These are phyloP conservation scores for Mus minutoides DNA, from an alignment of 2,797 vertebrate genomes.

Conservation along the genomic window DNA sequence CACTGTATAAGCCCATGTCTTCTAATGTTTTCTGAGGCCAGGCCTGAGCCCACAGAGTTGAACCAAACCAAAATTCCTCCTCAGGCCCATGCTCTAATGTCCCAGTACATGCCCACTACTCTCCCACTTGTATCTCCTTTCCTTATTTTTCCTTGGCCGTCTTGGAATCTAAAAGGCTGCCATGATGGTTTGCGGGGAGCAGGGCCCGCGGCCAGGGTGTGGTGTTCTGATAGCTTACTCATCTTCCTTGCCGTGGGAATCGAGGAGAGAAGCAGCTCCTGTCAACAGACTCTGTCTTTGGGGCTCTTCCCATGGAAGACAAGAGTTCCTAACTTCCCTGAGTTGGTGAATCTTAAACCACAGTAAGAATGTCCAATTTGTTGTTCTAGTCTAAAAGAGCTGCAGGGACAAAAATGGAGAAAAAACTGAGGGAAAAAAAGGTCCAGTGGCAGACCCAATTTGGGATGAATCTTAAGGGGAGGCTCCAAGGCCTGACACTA, in stretches of 20 bases:
- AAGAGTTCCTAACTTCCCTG: not conserved
- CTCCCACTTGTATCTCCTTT: not conserved
- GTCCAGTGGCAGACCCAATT: not conserved
- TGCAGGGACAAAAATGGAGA: not conserved
- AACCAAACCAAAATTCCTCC: not conserved
- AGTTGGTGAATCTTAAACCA: not conserved
- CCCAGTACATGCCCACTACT: not conserved
- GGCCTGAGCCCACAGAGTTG: not conserved
- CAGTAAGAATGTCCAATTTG: not conserved
- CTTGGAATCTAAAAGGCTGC: not conserved
- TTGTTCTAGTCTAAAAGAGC: not conserved
- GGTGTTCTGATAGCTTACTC: not conserved
- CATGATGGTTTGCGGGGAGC: not conserved
- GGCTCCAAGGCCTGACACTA: not conserved
- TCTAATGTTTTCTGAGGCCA: constrained; percentile 23
- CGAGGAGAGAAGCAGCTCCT: not conserved
- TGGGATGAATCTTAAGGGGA: not conserved
- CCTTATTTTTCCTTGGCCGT: not conserved
- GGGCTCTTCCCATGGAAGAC: not conserved
- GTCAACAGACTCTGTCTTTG: not conserved
- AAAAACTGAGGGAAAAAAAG: not conserved
- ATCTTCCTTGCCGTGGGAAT: not conserved
- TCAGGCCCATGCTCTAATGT: not conserved
- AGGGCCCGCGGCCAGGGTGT: not conserved
- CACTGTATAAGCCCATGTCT: not conserved